Evolutionary conservation across 2,113 vertebrate genomes (phyloP), one percentile per base, ranked within the genome.

Genomic region (Serinus canaria): DNA sequence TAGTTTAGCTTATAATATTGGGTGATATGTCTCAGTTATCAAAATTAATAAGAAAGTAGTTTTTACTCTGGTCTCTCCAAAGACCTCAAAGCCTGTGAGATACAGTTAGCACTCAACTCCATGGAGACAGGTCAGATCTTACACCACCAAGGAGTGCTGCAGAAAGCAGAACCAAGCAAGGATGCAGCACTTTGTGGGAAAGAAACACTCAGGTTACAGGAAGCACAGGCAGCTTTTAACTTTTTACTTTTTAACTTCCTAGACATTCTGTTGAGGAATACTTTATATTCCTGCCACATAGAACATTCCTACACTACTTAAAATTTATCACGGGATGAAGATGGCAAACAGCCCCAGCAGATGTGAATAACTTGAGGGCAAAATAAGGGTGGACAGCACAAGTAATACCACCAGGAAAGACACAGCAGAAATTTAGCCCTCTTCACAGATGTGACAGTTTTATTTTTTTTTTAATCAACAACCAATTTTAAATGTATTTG

Each of bases 341-440:
- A 46, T 31, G 13, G 33, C n/a, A 73, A 89, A 66, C 8, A 80
- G 44, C 19, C 8, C 23, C 9, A 68, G 20, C 9, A 75, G 3
- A 30, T 2, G 14, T 19, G 6, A 76, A 9, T 39, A 85, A 73
- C 72, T 50, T 55, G 37, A 83, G 33, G 25, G 30, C 21, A 90
- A 79, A 93, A 23, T 8, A 64, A 62, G 15, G n/a, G 41, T 0
- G 0, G 37, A 30, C 2, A 13, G 30, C 49, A 75, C 0, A 1
- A 68, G 31, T 55, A 78, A 60, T 41, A 39, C 10, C 44, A 69
- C 23, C 50, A 68, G 46, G 9, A 78, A 82, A 75, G 58, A 47
- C 58, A 69, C 30, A 73, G n/a, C 11, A 90, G 37, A 86, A 62
- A 83, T 62, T 37, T 4, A 83, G 28, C 14, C 14, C 43, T 49